A percentile compares a stretch with the other conserved stretches of the same genome.
Evolutionary conservation across 2,113 vertebrate species (phyloP).

Genomic region (Phasianus colchicus): DNA sequence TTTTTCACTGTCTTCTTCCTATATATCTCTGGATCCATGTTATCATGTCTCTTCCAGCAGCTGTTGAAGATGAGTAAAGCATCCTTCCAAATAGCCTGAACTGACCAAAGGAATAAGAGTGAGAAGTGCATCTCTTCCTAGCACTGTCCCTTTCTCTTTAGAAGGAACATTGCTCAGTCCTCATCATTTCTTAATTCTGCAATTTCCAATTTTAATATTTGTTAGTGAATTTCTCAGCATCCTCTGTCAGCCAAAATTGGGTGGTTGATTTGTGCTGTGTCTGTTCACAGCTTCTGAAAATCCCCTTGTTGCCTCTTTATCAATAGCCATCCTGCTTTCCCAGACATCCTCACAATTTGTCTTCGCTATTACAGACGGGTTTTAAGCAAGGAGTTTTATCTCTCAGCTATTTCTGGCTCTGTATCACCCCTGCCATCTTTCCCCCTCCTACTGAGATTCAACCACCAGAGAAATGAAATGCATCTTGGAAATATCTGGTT

Average conservation of each 20-base stretch:
- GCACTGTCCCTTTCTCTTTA: neutral
- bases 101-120: neutral
- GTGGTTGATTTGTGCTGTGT: neutral
- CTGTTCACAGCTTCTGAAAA: neutral
- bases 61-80: neutral
- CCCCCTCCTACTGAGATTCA: neutral
- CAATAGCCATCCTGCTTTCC: neutral
- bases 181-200: neutral
- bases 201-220: neutral
- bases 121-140: neutral
- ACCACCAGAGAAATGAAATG: neutral
- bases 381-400: neutral
- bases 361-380: neutral
- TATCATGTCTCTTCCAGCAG: rapidly evolving
- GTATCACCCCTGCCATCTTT: neutral
- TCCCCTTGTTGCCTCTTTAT: neutral
- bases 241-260: neutral
- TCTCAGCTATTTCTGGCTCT: neutral
- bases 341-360: neutral
- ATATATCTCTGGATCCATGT: neutral
- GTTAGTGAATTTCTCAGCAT: neutral
- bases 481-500: neutral
- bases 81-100: neutral
- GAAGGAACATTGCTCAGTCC: neutral
- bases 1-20: neutral